Percentiles rank a stretch among this genome's conserved stretches.
Evolutionary conservation across 2,888 invertebrate species (phyloP).

Genomic region (Calameuta pallipes): DNA sequence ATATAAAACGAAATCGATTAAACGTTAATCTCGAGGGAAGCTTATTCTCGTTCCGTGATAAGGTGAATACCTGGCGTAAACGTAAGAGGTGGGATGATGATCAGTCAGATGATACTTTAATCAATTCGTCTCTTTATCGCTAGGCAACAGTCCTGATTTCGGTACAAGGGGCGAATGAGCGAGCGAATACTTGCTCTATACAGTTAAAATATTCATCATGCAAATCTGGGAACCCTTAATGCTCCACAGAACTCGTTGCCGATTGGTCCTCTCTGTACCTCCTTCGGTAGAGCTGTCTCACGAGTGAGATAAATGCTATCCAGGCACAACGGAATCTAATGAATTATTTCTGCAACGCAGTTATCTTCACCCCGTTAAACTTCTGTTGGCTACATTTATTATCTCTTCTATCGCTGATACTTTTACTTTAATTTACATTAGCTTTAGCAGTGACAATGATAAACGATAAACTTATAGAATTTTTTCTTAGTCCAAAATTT

Average conservation of each 20-base stretch:
- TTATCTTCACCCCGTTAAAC: neutral
- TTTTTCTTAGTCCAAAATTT: neutral
- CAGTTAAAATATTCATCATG: slow-evolving; percentile 19
- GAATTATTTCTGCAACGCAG: neutral
- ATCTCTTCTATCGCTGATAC: neutral
- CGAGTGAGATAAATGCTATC: neutral
- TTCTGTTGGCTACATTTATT: neutral
- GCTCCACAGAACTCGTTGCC: neutral
- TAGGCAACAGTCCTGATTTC: neutral
- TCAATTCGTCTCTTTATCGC: slow-evolving; percentile 22
- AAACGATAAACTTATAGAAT: neutral
- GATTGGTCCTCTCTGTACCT: slow-evolving; percentile 4
- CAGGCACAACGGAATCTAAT: neutral
- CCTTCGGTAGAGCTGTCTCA: neutral
- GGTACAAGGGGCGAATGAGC: slow-evolving; percentile 2
- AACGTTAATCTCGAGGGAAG: neutral
- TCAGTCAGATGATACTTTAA: slow-evolving; percentile 20
- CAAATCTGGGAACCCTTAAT: slow-evolving; percentile 11
- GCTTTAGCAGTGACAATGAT: neutral
- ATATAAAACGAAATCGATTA: too few species aligned
- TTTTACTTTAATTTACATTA: neutral
- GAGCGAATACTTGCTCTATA: slow-evolving; percentile 9
- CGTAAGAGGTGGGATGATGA: neutral
- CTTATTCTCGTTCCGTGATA: neutral
- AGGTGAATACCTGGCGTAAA: neutral